These are phyloP conservation scores for Drosophila basisetae DNA, from an alignment of 2,888 invertebrate genomes.

Conservation along the genomic window DNA sequence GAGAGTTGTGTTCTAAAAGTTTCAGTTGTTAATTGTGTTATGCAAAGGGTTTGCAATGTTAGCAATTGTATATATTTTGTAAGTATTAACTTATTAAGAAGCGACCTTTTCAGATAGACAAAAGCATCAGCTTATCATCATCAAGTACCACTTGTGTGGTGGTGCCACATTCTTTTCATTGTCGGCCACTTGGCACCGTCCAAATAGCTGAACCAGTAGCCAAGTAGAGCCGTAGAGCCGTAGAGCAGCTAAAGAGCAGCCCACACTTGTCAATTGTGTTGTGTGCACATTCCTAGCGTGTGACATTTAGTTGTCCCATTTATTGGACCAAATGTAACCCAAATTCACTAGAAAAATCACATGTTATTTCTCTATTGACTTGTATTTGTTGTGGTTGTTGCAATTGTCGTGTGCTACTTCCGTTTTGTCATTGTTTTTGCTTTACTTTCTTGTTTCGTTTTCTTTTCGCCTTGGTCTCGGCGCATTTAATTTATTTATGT, in stretches of 20 bases:
- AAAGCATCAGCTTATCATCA: conserved; percentile 16
- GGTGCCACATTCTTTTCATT: conserved; percentile 57
- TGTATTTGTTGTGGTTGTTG: conserved; percentile 22
- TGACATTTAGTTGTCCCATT: conserved; percentile 78
- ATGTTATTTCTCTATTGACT: conserved; percentile 31
- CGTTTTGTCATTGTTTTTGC: conserved; percentile 18
- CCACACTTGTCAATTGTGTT: conserved; percentile 53
- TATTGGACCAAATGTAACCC: conserved; percentile 50
- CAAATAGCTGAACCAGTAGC: conserved; percentile 42
- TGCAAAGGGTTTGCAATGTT: neutral
- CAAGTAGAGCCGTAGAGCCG: conserved; percentile 13
- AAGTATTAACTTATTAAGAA: neutral
- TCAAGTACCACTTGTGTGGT: conserved; percentile 18
- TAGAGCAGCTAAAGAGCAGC: conserved; percentile 26
- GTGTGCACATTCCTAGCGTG: conserved; percentile 65
- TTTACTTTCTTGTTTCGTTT: conserved; percentile 7
- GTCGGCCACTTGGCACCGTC: conserved; percentile 38
- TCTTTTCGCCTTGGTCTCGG: conserved; percentile 31
- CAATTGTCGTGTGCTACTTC: conserved; percentile 19
- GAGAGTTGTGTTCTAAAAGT: neutral
- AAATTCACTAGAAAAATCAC: conserved; percentile 47
- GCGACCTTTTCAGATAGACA: neutral
- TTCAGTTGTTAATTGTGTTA: neutral
- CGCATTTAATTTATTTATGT: conserved; percentile 65
- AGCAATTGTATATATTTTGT: neutral